Evolutionary conservation across 2,113 vertebrate species (phyloP), one percentile per base, ranked within the genome.

Genomic region (Sakesphorus luctuosus): DNA sequence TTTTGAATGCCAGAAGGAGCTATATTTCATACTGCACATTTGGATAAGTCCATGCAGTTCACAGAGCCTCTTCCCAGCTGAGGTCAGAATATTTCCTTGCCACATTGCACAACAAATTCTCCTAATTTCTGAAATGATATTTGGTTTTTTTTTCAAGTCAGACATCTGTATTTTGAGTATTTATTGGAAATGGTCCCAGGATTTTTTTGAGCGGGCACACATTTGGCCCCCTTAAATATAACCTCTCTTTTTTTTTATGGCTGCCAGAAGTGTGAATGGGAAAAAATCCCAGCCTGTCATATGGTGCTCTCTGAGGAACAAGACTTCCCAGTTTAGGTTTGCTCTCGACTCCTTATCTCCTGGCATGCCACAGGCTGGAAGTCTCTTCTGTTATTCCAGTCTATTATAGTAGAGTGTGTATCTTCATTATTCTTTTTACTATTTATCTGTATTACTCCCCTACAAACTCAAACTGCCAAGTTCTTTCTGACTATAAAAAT

Each of bases 211-310:
- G 35, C 62, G 38, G 65, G 49, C 20, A 84, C 4, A 75, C 35
- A 33, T 91, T 94, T 90, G 9, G 3, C 17, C 13, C 3, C 9
- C 2, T 3, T 8, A 2, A 3, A 38, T 29, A 10, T 46, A 59
- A 10, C 3, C 6, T 17, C 43, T 80, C 65, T 86, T 92, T 94
- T 63, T 9, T 43, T 95, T 87, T 33, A 74, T 74, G 50, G 82
- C 71, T 90, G 81, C 84, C 76, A 95, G 84, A 97, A 89, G 88
- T 74, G 78, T 84, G 81, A 96, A 96, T 93, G 93, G 87, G 62
- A 94, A 90, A 65, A 97, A 97, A 95, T 89, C 65, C 66, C 71
- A 96, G 63, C 65, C 76, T 96, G 93, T 94, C 91, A 81, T 84
- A 84, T 69, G 87, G 8, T 67, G 40, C 62, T 93, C 44, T 90